Evolutionary conservation across 2,797 vertebrate genomes (phyloP).

Genomic region (Anguilla pacifica): DNA sequence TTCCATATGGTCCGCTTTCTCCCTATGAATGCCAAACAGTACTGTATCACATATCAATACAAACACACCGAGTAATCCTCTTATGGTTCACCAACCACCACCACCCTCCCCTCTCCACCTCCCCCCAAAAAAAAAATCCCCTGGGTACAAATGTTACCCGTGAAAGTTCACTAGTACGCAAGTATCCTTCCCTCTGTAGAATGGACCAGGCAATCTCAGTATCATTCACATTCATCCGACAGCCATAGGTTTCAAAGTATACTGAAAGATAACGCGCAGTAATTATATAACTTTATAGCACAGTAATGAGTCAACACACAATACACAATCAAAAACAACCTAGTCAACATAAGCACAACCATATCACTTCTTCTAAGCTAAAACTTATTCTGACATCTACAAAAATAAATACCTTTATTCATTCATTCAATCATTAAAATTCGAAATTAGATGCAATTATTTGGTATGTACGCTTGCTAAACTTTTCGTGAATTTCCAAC

Average conservation of each 20-base stretch:
- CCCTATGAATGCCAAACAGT: conserved; percentile 66
- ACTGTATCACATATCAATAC: not conserved
- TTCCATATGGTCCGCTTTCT: conserved; percentile 98
- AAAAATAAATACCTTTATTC: not conserved
- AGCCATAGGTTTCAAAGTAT: conserved; percentile 94
- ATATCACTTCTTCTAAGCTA: not conserved
- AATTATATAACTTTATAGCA: not conserved
- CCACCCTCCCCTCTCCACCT: no score
- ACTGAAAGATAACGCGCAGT: conserved; percentile 67
- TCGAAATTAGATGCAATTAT: not conserved
- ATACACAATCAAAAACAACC: not conserved
- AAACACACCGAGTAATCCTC: conserved; percentile 78
- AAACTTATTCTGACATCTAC: not conserved
- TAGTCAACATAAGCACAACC: not conserved
- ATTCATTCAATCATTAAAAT: not conserved
- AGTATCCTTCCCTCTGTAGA: conserved; percentile 83
- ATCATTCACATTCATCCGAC: conserved; percentile 96
- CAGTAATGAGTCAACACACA: not conserved
- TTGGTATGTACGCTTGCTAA: conserved; percentile 43
- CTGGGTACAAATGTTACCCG: conserved; percentile 69
- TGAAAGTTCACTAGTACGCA: conserved; percentile 63
- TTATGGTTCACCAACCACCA: not conserved
- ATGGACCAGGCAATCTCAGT: conserved; percentile 93
- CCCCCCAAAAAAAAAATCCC: not conserved
- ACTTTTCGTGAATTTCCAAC: conserved; percentile 74